A percentile compares a stretch with the other conserved stretches of the same genome.
Evolutionary conservation across 1,140 invertebrate genomes (phyloP).

Genomic region (Venturia canescens): DNA sequence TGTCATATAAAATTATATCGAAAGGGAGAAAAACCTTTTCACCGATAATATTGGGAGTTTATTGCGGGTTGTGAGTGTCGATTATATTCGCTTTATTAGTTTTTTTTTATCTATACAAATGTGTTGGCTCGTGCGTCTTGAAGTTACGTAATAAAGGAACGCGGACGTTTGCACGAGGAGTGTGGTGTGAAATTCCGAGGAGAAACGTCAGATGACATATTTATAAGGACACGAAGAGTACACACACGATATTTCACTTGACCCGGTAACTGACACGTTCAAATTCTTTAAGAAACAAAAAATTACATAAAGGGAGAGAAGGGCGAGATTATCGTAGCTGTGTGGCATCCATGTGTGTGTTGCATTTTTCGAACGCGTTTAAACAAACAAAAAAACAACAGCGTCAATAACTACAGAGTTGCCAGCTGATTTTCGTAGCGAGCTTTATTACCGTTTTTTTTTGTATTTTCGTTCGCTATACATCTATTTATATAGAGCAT

Average conservation of each 20-base stretch:
- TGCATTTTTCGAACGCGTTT: constrained; percentile 14
- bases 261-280: constrained; percentile 41
- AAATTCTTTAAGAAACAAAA: constrained; percentile 29
- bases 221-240: constrained; percentile 29
- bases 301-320: constrained; percentile 13
- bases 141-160: constrained; percentile 4
- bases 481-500: not conserved
- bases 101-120: not conserved
- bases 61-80: too few relatives aligned
- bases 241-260: constrained; percentile 33
- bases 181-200: constrained; percentile 5
- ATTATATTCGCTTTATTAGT: not conserved
- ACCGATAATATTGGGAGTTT: too few relatives aligned
- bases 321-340: not conserved
- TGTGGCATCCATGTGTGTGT: constrained; percentile 24
- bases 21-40: too few relatives aligned
- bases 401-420: not conserved
- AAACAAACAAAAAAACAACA: not conserved
- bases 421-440: constrained; percentile 1
- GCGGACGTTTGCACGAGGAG: not conserved
- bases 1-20: too few relatives aligned
- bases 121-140: not conserved
- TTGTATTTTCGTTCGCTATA: constrained; percentile 3
- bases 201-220: constrained; percentile 18
- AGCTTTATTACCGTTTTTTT: constrained; percentile 24